Evolutionary conservation across 1,140 invertebrate genomes (phyloP), one percentile per base, ranked within the genome.

Genomic region (Galendromus occidentalis): DNA sequence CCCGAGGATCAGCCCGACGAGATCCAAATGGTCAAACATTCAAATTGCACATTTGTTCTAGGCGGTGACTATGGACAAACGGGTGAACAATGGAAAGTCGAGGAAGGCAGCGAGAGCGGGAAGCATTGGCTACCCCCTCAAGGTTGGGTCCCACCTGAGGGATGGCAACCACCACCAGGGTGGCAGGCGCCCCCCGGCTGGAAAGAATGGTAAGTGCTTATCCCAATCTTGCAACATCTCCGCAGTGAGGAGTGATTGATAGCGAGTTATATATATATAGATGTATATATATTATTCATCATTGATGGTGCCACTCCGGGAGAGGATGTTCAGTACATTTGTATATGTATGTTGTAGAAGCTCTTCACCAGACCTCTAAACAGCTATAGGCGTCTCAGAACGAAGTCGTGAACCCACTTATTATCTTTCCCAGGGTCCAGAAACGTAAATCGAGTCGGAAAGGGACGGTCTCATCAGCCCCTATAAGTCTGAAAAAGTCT

Each of bases 171-270:
- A 1, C 51, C 51, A 20, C 51, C 51, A 59, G 51, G 51, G 4
- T 59, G 51, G 51, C 51, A 59, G 25, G 17, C 51, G 9, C 51
- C 51, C 12, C 51, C 51, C 14, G 51, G 51, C 9, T 59, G 51
- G 51, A 59, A 59, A 59, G 51, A 59, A 59, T 59, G 51, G 51
- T 59, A 59, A 4, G 22, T 59, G 14, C 17, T 59, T 59, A 20
- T 17, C 14, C 22, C 14, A 17, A 20, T 59, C 33, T 59, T 22
- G 51, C 17, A 47, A 6, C 17, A 18, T 4, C 33, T 39, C 33
- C 4, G 9, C 9, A 9, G 33, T 6, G 33, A 39, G 33, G 9
- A 39, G 9, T 39, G n/a, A n/a, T n/a, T n/a, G n/a, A n/a, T n/a
- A n/a, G n/a, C n/a, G n/a, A n/a, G n/a, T n/a, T n/a, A n/a, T n/a